Evolutionary conservation across 2,797 vertebrate species (phyloP), one percentile per base, ranked within the genome.

Genomic region (Iguana delicatissima): DNA sequence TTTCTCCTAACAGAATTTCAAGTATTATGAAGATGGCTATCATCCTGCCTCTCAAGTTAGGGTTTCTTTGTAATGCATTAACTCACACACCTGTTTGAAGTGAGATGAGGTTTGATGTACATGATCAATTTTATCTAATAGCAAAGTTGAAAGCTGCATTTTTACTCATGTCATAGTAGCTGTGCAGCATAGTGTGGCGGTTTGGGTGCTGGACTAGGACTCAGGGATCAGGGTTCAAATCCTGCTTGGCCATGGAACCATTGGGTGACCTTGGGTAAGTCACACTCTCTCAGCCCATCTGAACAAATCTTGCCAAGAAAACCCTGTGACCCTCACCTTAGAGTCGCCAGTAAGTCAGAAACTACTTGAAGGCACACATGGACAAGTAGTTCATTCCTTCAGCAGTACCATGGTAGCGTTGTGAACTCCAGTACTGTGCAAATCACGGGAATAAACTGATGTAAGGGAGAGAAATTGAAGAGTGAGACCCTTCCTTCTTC

Each of bases 11-110:
- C 6, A 62, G 59, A 62, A 16, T 59, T 62, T 22, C 18, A 62
- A 20, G 13, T 62, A 22, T 62, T 62, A 22, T 62, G 59, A 62
- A 62, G 59, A 62, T 62, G 59, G 20, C 59, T 62, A 62, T 22
- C 18, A 62, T 62, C 20, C 20, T 62, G 59, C 59, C 20, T 62
- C 59, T 22, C 59, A 5, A 22, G 18, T 52, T 0, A 91, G 64
- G 62, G 13, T 1, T 87, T 1, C 64, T 91, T 88, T 90, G 29
- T 14, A 72, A 32, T 24, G 14, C 73, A 8, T 0, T 64, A 81
- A 3, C 6, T 89, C 0, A 80, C 89, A 77, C 1, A 74, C 57
- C 0, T 81, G 1, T 94, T 88, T 88, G 80, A 94, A 89, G 38
- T 91, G 92, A 26, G 1, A 16, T 22, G 46, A 50, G 57, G 24